phyloP scores from a whole-genome alignment of 2,888 invertebrate species.

The Cheilosia variabilis region DNA sequence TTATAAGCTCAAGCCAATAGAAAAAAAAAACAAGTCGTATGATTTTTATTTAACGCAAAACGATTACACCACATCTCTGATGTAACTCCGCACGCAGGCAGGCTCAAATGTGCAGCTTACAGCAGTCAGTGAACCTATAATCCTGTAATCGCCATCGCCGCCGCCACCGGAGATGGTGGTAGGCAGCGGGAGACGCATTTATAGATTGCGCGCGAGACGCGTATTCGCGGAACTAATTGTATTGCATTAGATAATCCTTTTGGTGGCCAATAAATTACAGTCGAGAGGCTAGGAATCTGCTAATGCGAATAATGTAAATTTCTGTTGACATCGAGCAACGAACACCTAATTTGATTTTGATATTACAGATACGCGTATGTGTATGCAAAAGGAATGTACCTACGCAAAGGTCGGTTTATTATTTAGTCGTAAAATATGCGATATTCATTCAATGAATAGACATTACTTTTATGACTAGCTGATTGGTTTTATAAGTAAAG shows the following conservation, averaged over 20 bases:
- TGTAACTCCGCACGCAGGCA: slow-evolving; percentile 21
- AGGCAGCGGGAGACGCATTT: slow-evolving; percentile 4
- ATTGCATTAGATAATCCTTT: slow-evolving; percentile 35
- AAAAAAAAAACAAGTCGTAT: slow-evolving; percentile 22
- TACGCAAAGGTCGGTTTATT: slow-evolving; percentile 19
- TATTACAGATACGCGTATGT: neutral
- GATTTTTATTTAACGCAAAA: slow-evolving; percentile 37
- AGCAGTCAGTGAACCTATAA: slow-evolving; percentile 24
- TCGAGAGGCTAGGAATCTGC: slow-evolving; percentile 7
- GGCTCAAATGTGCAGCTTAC: slow-evolving; percentile 22
- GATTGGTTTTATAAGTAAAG: slow-evolving; percentile 2
- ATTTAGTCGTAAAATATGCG: slow-evolving; percentile 20
- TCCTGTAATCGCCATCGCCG: slow-evolving; percentile 16
- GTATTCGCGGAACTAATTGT: slow-evolving; percentile 29
- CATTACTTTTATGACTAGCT: neutral
- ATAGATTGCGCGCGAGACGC: slow-evolving; percentile 8
- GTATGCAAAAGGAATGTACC: neutral
- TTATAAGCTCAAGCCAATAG: neutral
- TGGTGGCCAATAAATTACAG: slow-evolving; percentile 28
- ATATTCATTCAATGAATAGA: slow-evolving; percentile 12
- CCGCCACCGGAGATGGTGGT: neutral
- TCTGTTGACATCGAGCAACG: slow-evolving; percentile 17
- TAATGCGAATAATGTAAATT: slow-evolving; percentile 11
- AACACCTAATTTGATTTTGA: neutral
- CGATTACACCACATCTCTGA: slow-evolving; percentile 33